Base-by-base conservation (phyloP, 2,797 vertebrate genomes). In the Lophius americanus region DNA sequence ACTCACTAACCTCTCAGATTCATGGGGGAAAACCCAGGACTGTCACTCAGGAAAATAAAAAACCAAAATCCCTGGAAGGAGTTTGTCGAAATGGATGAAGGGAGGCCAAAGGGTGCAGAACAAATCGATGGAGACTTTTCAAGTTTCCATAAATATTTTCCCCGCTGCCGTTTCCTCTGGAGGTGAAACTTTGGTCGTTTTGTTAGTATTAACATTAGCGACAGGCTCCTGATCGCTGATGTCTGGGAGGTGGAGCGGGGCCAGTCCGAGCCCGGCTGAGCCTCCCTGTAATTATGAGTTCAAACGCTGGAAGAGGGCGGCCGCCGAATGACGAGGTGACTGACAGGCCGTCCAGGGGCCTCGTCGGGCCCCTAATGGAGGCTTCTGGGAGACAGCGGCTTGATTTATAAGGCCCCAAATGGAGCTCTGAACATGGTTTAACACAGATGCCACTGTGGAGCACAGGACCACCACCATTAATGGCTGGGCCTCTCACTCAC, bases 371-470 rank as follows among this genome's bases (percentile, higher is more conserved):
- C 88, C 91, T 93, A 93, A 93, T 93, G 90, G 92, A 92, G 86
- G 91, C 91, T 88, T 92, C 92, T 91, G 83, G 84, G 75, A 70
- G 92, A 92, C 91, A 91, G 90, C 88, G 64, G 73, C 88, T 75
- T 92, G 91, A 93, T 93, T 94, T 93, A 94, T 93, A 86, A 88
- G 76, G 87, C 88, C 92, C 87, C 89, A 93, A 92, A 92, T 91
- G 88, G 85, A 87, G 90, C 85, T 85, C 88, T 87, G 90, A 92
- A 92, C 90, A 91, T 43, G 77, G 84, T 76, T 89, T 85, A 92
- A 93, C 91, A 93, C 91, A 91, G 91, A 93, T 92, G 82, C 87
- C 77, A 90, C 86, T 94, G 92, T 94, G 79, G 88, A 77, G 71
- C 60, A 47, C 65, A 76, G 88, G 87, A 88, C 85, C 86, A 79